Evolutionary conservation across 2,797 vertebrate species (phyloP).

Genomic region (Myotis myotis): DNA sequence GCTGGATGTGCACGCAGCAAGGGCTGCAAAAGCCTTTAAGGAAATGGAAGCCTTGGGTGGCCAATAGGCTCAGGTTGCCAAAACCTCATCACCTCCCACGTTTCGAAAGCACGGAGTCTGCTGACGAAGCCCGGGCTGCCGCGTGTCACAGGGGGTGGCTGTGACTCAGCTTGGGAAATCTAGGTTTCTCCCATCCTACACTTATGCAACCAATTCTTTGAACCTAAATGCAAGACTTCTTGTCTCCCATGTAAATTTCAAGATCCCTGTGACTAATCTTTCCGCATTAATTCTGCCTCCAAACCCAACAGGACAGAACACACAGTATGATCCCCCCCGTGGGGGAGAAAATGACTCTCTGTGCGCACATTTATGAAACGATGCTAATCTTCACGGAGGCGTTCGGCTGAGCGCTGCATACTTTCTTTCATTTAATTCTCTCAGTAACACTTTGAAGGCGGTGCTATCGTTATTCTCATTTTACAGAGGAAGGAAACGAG

Average conservation of each 20-base stretch:
- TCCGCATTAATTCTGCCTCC: constrained; percentile 41
- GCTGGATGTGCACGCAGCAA: background rate
- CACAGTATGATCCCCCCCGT: background rate
- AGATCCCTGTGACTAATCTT: constrained; percentile 55
- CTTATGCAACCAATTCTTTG: background rate
- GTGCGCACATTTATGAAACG: background rate
- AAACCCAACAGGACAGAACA: background rate
- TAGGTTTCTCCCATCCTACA: background rate
- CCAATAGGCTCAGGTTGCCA: background rate
- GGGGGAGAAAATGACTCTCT: background rate
- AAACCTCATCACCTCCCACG: background rate
- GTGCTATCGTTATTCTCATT: background rate
- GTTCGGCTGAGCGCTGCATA: background rate
- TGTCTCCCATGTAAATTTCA: constrained; percentile 20
- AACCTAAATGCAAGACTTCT: constrained; percentile 11
- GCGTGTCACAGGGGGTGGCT: background rate
- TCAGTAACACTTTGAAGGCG: background rate
- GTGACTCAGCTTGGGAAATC: constrained; percentile 30
- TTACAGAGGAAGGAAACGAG: background rate
- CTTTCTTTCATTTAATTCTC: background rate
- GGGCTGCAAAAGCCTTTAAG: background rate
- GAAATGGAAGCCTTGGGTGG: background rate
- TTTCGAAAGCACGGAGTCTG: background rate
- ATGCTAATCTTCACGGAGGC: background rate
- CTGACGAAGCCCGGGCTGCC: background rate